Base-by-base conservation (phyloP, 1,140 invertebrate genomes). In the Ptiloglossa arizonensis region DNA sequence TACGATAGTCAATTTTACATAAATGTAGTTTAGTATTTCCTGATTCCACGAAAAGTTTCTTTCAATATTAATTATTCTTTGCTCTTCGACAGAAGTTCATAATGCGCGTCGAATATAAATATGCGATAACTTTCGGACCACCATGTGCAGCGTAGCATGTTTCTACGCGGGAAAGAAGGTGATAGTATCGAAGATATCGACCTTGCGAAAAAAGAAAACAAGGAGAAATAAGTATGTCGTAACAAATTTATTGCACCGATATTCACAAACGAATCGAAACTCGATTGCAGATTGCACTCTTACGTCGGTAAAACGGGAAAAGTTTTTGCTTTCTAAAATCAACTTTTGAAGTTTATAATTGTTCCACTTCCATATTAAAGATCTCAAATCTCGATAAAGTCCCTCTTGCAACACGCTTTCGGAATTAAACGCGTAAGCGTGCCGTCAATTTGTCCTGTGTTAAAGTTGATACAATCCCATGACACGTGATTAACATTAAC, bases 321-420 rank as follows among this genome's bases (percentile, higher is more conserved):
- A 54, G 2, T 6, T 32, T 56, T 32, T 35, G 32, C 54, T 71
- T 71, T 71, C 68, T 71, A 71, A 71, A 71, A 60, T 71, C 24
- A n/a, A 71, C 59, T 71, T 60, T 48, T n/a, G 19, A 32, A 46
- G 32, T n/a, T 19, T 38, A 19, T 60, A 48, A 71, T 60, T 60
- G 41, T 71, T 46, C 13, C 19, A 60, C 32, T 71, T 60, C 54
- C 54, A 71, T 71, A 60, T 35, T 24, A 29, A 9, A 44, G 54
- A 71, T 71, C 60, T 48, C 46, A 60, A 32, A 17, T 32, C n/a
- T 2, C 27, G 68, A 71, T 71, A 71, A 15, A 6, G 8, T 46
- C 11, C 8, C 4, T 19, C 15, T 60, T 60, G 54, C n/a, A 3
- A 11, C 2, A 41, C 19, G n/a, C 27, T 29, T 11, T 32, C 8